Evolutionary conservation across 2,797 vertebrate species (phyloP), one percentile per base, ranked within the genome.

Genomic region (Morus bassanus): DNA sequence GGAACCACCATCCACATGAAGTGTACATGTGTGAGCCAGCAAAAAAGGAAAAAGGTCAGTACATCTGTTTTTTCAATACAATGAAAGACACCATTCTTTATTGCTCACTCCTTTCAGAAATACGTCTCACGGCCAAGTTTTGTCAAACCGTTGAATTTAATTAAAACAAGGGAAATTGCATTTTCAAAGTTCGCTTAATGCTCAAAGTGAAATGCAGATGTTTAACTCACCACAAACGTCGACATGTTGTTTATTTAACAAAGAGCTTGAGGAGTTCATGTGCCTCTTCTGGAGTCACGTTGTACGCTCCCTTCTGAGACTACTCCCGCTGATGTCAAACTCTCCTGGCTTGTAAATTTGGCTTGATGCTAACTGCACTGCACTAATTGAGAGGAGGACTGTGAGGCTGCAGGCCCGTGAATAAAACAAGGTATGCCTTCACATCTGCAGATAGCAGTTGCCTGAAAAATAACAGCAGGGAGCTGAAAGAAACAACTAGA

Each of bases 221-320:
- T 95, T 91, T 65, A 37, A 69, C 69, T 93, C 17, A 31, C 69
- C 43, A 24, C 81, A 81, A 89, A 61, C 25, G 82, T 51, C 64
- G 48, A 74, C 25, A 51, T 88, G 87, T 72, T 94, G 82, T 91
- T 90, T 89, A 91, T 88, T 85, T 93, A 77, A 80, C 67, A 68
- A 68, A 64, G 74, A 77, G 45, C 7, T 50, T 75, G 60, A 75
- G 57, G 74, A 76, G 43, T 60, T 69, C 41, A 2, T 7, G n/a
- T 46, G 51, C 43, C 31, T 94, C 63, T 56, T 80, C 48, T 70
- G n/a, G 13, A 83, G 46, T n/a, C 78, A 83, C 16, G 0, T 14
- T 24, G 15, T 51, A 54, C 0, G 0, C 35, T 67, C 37, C 82
- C 70, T 85, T 60, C 35, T 48, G 48, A 88, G 27, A 39, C 74